Evolutionary conservation across 2,797 vertebrate species (phyloP).

Genomic region (Vipera latastei): DNA sequence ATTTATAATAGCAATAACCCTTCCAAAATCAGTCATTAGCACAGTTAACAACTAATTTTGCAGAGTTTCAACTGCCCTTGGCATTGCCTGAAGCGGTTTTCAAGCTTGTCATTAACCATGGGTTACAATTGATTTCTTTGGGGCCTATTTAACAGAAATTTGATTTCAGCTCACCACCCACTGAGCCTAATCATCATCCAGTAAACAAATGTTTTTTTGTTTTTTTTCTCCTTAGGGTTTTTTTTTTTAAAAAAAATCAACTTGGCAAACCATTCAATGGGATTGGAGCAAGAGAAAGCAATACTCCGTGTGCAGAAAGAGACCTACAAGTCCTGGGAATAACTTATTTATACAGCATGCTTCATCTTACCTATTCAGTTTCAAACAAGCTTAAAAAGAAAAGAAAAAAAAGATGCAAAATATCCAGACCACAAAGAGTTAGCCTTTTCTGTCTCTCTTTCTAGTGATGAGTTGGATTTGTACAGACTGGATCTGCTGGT

Average conservation of each 20-base stretch:
- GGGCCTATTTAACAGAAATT: conserved; percentile 69
- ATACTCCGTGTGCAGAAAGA: neutral
- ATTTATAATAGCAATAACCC: conserved; percentile 71
- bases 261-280: conserved; percentile 25
- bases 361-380: neutral
- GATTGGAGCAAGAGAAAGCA: neutral
- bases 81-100: conserved; percentile 70
- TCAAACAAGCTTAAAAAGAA: neutral
- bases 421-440: neutral
- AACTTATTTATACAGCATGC: neutral
- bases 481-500: neutral
- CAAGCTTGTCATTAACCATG: conserved; percentile 69
- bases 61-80: conserved; percentile 69
- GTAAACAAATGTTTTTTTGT: conserved; percentile 65
- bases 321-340: neutral
- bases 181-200: conserved; percentile 60
- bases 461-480: neutral
- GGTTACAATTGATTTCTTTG: conserved; percentile 71
- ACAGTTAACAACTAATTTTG: conserved; percentile 73
- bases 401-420: neutral
- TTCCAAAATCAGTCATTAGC: conserved; percentile 70
- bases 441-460: neutral
- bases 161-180: conserved; percentile 66
- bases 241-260: conserved; percentile 6
- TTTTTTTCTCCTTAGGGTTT: conserved; percentile 36